These are phyloP conservation scores for Drosophila sechellia DNA, from an alignment of 1,140 invertebrate species.

Conservation along the genomic window DNA sequence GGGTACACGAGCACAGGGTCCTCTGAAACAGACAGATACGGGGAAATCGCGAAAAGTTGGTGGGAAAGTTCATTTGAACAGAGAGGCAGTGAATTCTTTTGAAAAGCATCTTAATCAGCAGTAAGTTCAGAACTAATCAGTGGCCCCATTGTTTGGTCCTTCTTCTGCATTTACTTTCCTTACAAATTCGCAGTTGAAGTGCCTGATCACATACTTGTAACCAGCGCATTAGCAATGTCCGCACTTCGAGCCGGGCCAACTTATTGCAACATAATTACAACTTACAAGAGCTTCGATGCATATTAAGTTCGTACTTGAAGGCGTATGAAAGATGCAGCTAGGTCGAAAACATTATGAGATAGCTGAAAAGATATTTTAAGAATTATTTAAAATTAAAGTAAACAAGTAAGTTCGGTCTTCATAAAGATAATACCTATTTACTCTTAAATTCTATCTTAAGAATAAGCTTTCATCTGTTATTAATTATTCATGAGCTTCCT, in stretches of 20 bases:
- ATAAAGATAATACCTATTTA: too few relatives aligned
- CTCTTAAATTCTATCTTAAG: too few relatives aligned
- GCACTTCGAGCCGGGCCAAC: slow-evolving; percentile 29
- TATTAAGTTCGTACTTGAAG: slow-evolving; percentile 48
- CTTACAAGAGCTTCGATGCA: slow-evolving; percentile 47
- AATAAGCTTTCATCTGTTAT: too few relatives aligned
- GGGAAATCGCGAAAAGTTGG: slow-evolving; percentile 50
- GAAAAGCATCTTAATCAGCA: slow-evolving; percentile 81
- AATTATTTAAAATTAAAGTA: too few relatives aligned
- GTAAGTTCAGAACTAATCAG: slow-evolving; percentile 82
- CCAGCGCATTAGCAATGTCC: slow-evolving; percentile 45
- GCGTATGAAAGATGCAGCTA: slow-evolving; percentile 47
- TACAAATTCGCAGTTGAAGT: slow-evolving; percentile 32
- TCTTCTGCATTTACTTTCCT: not conserved
- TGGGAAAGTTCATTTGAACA: slow-evolving; percentile 51
- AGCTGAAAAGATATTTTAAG: too few relatives aligned
- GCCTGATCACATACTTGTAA: slow-evolving; percentile 59
- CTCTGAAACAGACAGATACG: slow-evolving; percentile 21
- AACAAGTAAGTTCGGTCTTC: too few relatives aligned
- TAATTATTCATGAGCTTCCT: not conserved
- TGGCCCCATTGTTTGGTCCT: slow-evolving; percentile 64
- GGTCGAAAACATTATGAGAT: not conserved
- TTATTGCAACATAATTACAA: slow-evolving; percentile 78
- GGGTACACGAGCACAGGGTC: slow-evolving; percentile 7
- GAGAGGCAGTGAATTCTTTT: slow-evolving; percentile 52